phyloP scores from a whole-genome alignment of 2,888 invertebrate genomes.

The Euphydryas editha region DNA sequence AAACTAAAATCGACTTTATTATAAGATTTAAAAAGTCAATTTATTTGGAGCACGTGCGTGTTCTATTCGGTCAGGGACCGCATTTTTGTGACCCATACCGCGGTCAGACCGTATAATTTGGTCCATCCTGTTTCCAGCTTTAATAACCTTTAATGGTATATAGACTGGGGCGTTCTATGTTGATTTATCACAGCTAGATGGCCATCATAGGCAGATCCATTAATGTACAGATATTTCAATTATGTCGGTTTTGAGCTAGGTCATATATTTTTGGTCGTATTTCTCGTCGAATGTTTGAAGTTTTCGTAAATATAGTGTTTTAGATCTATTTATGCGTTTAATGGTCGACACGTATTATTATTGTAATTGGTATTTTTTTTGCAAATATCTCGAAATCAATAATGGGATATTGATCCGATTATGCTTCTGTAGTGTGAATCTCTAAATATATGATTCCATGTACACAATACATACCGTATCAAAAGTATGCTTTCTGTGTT shows the following conservation, averaged over 20 bases:
- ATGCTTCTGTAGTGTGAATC: not conserved
- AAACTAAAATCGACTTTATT: not conserved
- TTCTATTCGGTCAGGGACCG: slow-evolving; percentile 64
- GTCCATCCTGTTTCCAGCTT: slow-evolving; percentile 70
- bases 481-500: too few species aligned
- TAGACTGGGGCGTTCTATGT: slow-evolving; percentile 57
- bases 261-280: slow-evolving; percentile 18
- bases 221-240: not conserved
- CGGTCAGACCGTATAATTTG: slow-evolving; percentile 72
- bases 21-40: not conserved
- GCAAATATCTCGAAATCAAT: not conserved
- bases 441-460: not conserved
- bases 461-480: too few species aligned
- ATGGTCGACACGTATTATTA: slow-evolving; percentile 19
- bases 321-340: slow-evolving; percentile 13
- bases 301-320: slow-evolving; percentile 18
- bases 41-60: slow-evolving; percentile 52
- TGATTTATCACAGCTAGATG: slow-evolving; percentile 61
- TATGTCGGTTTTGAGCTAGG: not conserved
- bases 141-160: slow-evolving; percentile 73
- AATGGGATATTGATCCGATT: too few species aligned
- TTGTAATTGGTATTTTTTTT: not conserved
- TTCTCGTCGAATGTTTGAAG: slow-evolving; percentile 17
- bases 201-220: slow-evolving; percentile 21
- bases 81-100: slow-evolving; percentile 60